Base-by-base conservation (phyloP, 2,797 vertebrate species). In the Molossus alvarezi region DNA sequence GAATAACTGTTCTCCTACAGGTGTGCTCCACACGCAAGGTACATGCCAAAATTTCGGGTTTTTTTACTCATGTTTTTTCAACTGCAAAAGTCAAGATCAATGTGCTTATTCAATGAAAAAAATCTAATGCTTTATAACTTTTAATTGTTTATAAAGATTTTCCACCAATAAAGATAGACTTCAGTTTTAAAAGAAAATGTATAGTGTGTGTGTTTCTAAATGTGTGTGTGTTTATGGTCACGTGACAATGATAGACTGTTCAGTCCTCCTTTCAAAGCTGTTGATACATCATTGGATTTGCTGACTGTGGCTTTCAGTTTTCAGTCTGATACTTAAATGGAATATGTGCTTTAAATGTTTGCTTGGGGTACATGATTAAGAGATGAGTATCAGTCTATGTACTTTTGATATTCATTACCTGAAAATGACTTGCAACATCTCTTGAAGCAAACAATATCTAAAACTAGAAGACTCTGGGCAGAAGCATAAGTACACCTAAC, bases 161-260 rank as follows among this genome's bases (percentile, higher is more conserved):
- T 64, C 51, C 17, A 69, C 2, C 23, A 64, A 64, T 65, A 29
- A 57, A 79, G 60, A 1, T 60, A 18, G 13, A 67, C 21, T 82
- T 97, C 1, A 51, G 3, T 88, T 94, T 95, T 62, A 81, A 91
- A 87, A 82, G 29, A 73, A 57, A 93, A 77, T 87, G 10, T 25
- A 18, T 15, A 18, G 37, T 9, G 29, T 37, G 1, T 81, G 1
- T 80, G 23, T 80, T 87, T 60, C 73, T 94, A 10, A 94, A 55
- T 48, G 1, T 67, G 25, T 88, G 3, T 65, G 13, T 71, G 4
- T 48, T 17, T 82, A 3, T 94, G 51, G 55, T 86, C 76, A 14
- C n/a, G 1, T 84, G 45, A 51, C 41, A 62, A 33, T 89, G 8
- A 48, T 6, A 65, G 12, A 45, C 9, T 58, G 25, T 9, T 82